phyloP scores from a whole-genome alignment of 1,140 invertebrate species.

The Yoshiicerus persimilis region DNA sequence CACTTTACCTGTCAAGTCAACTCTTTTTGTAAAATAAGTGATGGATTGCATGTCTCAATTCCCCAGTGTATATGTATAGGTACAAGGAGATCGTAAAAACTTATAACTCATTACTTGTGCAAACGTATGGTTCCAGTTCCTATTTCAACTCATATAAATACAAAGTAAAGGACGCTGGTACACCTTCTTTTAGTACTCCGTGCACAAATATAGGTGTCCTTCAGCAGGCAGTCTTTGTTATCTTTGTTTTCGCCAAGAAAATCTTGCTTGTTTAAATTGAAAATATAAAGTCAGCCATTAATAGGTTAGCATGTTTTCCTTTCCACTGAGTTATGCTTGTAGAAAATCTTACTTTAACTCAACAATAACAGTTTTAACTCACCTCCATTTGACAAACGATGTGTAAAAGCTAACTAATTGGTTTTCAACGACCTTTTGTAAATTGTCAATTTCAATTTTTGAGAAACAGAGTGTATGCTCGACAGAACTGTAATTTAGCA shows the following conservation, averaged over 20 bases:
- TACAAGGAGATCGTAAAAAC: neutral
- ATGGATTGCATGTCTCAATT: conserved; percentile 16
- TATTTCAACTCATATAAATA: too few species aligned
- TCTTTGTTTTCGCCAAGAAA: neutral
- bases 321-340: neutral
- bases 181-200: neutral
- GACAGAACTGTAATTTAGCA: neutral
- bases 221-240: neutral
- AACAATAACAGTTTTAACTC: neutral
- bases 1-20: neutral
- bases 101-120: too few species aligned
- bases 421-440: neutral
- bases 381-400: neutral
- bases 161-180: too few species aligned
- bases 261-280: neutral
- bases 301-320: neutral
- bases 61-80: neutral
- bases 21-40: neutral
- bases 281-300: neutral
- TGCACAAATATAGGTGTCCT: neutral
- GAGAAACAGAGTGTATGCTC: neutral
- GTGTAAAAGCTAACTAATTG: neutral
- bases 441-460: neutral
- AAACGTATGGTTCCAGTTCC: neutral
- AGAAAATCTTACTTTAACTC: neutral